Conservation (phyloP, 92 coral and sea anemone species). For the Parazoanthus atlanticus region DNA sequence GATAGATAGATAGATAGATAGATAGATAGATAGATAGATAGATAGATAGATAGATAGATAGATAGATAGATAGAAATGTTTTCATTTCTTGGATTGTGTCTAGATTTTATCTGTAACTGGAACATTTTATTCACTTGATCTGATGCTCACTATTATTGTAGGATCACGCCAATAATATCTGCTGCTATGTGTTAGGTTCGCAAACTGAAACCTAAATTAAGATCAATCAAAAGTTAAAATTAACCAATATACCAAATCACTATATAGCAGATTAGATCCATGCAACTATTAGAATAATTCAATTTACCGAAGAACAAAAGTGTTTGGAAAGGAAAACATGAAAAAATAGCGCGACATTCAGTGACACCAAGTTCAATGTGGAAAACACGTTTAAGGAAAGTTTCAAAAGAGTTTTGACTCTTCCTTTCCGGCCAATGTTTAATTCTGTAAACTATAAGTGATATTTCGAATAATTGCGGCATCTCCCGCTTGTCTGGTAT, state of each 20-base stretch:
- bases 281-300: neutral
- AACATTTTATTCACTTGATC: neutral
- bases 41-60: no score
- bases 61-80: no score
- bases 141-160: no score
- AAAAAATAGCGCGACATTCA: neutral
- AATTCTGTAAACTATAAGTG: neutral
- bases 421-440: slow-evolving; percentile 6
- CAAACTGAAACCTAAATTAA: neutral
- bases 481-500: slow-evolving; percentile 21
- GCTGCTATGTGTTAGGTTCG: neutral
- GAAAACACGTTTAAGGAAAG: neutral
- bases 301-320: neutral
- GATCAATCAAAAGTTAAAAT: neutral
- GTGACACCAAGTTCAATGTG: neutral
- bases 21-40: no score
- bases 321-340: neutral
- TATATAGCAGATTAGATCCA: neutral
- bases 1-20: no score
- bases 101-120: neutral
- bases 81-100: neutral
- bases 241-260: neutral
- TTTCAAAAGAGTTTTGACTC: neutral
- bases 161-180: neutral
- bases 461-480: neutral